Percentiles rank a stretch among this genome's conserved stretches.
Conservation (phyloP, 2,113 vertebrate species). For the Chloroceryle aenea region DNA sequence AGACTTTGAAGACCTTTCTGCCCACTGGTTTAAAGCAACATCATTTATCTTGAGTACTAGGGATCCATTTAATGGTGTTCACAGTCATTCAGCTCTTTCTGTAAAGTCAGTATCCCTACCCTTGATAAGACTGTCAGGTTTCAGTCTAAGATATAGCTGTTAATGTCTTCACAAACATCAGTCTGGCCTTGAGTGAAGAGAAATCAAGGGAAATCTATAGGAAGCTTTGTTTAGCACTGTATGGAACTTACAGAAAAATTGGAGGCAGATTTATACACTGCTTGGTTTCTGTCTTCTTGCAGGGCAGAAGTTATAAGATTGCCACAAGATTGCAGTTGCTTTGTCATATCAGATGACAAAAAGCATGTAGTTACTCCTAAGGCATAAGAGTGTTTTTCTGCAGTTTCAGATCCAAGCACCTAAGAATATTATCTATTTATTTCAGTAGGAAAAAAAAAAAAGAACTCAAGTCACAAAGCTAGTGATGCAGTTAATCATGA, state of each 20-base stretch:
- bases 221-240: not conserved
- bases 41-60: constrained; percentile 38
- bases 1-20: constrained; percentile 35
- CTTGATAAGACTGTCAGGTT: constrained; percentile 34
- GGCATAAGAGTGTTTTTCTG: not conserved
- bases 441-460: not conserved
- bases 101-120: not conserved
- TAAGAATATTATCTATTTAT: not conserved
- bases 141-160: not conserved
- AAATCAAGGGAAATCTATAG: not conserved
- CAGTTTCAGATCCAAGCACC: not conserved
- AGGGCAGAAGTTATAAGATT: not conserved
- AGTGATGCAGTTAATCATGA: not conserved
- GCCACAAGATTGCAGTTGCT: not conserved
- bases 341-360: not conserved
- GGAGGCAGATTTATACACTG: not conserved
- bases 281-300: not conserved
- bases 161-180: not conserved
- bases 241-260: not conserved
- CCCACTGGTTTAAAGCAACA: constrained; percentile 29
- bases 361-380: not conserved
- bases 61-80: constrained; percentile 2
- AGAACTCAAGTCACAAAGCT: not conserved
- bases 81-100: not conserved
- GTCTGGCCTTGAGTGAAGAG: not conserved